Base-by-base conservation (phyloP, 2,797 vertebrate genomes). In the Enoplosus armatus region DNA sequence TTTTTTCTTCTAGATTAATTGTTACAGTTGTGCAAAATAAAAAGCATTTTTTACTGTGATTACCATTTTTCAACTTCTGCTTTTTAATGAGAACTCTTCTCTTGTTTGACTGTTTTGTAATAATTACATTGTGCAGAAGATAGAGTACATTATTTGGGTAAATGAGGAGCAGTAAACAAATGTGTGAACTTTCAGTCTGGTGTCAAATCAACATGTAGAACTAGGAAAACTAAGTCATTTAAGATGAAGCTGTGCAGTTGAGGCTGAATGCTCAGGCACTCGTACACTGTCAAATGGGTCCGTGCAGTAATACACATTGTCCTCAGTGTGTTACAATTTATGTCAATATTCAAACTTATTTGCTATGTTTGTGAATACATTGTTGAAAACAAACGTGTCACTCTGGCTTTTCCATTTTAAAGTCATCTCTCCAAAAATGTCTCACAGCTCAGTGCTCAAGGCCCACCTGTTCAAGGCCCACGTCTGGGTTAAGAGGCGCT, bases 81-180 rank as follows among this genome's bases (percentile, higher is more conserved):
- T 24, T 60, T 59, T 54, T 24, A n/a, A 24, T 26, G 53, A 50
- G 31, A 58, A 39, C 11, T 4, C 8, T n/a, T 27, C 18, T 47
- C 12, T 24, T 22, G 7, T 64, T 29, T 33, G 35, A 68, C 47
- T 51, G 29, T 47, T 62, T 16, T 41, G 24, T 29, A 27, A 26
- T 63, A 11, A 45, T 22, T n/a, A 20, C 3, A 41, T 16, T 55
- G 20, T 56, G 14, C 9, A 20, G 15, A 6, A 22, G 35, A 31
- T 22, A 6, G 24, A 6, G 11, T 20, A 6, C 60, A 45, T 20
- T 0, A 22, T 50, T 51, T 12, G 26, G n/a, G 31, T 29, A 55
- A 70, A 48, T 37, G 26, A 58, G 53, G 51, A 50, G 8, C 61
- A 43, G 61, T 45, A 37, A 51, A 45, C 26, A 60, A 43, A 60